Evolutionary conservation across 1,140 invertebrate species (phyloP), one percentile per base, ranked within the genome.

Genomic region (Platyscapa corneri): DNA sequence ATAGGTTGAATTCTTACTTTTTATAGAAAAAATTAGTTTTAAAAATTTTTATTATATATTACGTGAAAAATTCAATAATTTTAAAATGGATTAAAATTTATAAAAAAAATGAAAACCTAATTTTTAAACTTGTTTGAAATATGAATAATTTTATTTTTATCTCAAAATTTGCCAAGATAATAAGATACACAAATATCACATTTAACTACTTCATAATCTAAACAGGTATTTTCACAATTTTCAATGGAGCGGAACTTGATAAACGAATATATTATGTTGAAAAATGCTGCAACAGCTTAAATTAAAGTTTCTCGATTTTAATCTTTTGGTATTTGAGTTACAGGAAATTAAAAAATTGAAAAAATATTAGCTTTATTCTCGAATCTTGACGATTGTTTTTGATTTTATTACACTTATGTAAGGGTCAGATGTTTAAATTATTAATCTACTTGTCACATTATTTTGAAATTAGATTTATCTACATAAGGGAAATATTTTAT

Each of bases 141-240:
- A 74, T 42, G 37, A 42, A 42, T 74, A 42, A 42, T 27, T 74
- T 74, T 74, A 42, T 74, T 74, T 42, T 27, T 6, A n/a, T 42
- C 42, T 7, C 8, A 23, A 2, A 39, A 39, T 74, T 42, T 42
- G 27, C 7, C 5, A 39, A n/a, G 27, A 42, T 74, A 74, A 42
- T 74, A 42, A 74, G 32, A 37, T 74, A 74, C 6, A 42, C 37
- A 74, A 74, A 23, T 42, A 42, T 74, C 32, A 72, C 27, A 74
- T 74, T 27, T 42, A 74, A 74, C 42, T 42, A 3, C 23, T n/a
- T 20, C 12, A 39, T 23, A 42, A 6, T 27, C 20, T 8, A 74
- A 74, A 74, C 23, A 42, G 27, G 39, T 74, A 72, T 74, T 74
- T 74, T 74, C 39, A 74, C 37, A 74, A 42, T 74, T 74, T 74